Evolutionary conservation across 2,888 invertebrate genomes (phyloP).

Genomic region (Agrenia bidenticulata): DNA sequence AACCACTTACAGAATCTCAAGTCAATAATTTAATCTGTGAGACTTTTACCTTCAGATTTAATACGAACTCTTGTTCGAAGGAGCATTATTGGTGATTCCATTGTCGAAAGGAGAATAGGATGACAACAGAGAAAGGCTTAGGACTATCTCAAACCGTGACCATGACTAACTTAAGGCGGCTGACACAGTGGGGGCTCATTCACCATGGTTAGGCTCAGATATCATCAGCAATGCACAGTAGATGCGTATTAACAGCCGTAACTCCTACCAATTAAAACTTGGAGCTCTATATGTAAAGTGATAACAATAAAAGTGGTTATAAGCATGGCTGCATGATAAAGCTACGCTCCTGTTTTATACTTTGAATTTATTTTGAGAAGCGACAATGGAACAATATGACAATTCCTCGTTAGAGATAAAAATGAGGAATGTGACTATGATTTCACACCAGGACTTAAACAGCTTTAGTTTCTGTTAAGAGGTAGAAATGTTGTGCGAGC

Average conservation of each 20-base stretch:
- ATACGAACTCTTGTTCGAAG: not conserved
- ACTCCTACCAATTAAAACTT: not conserved
- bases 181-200: conserved; percentile 16
- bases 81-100: not conserved
- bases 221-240: conserved; percentile 9
- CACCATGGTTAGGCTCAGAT: conserved; percentile 4
- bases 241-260: not conserved
- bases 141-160: conserved; percentile 13
- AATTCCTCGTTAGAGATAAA: conserved; percentile 7
- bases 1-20: no score
- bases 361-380: not conserved
- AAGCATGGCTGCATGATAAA: no score
- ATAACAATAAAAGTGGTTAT: no score
- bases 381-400: not conserved
- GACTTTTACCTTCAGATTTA: no score
- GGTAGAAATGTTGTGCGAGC: no score
- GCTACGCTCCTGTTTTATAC: not conserved
- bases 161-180: conserved; percentile 17
- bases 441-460: conserved; percentile 18
- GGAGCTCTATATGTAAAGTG: no score
- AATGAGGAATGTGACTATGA: conserved; percentile 17
- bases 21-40: no score
- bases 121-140: not conserved
- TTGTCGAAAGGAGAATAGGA: not conserved
- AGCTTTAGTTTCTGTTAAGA: no score